Percentiles rank a stretch among this genome's conserved stretches.
Conservation (phyloP, 2,113 vertebrate species). For the Xiphophorus maculatus region DNA sequence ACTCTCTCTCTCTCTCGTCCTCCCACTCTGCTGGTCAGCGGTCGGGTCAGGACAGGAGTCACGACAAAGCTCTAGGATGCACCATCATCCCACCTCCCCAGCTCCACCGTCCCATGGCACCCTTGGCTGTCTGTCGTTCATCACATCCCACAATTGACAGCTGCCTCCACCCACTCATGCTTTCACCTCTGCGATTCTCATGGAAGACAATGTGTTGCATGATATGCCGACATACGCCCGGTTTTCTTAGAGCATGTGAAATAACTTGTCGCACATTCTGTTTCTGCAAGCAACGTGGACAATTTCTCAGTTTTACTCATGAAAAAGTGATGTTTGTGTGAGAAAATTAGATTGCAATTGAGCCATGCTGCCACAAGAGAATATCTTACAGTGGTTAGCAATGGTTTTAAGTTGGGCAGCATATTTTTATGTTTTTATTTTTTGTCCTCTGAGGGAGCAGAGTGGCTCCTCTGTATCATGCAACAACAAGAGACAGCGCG, state of each 20-base stretch:
- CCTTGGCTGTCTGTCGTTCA: slow-evolving; percentile 67
- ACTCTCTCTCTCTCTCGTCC: slow-evolving; percentile 56
- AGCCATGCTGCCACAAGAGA: neutral
- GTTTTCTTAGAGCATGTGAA: neutral
- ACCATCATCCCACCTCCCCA: slow-evolving; percentile 29
- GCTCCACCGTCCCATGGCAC: slow-evolving; percentile 27
- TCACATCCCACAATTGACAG: slow-evolving; percentile 75
- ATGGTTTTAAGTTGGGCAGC: slow-evolving; percentile 1
- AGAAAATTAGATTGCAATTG: slow-evolving; percentile 15
- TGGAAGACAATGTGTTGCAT: slow-evolving; percentile 55
- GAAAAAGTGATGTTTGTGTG: neutral
- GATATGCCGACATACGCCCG: slow-evolving; percentile 13
- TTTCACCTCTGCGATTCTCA: slow-evolving; percentile 66
- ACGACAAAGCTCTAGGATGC: slow-evolving; percentile 55
- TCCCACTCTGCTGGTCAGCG: slow-evolving; percentile 70
- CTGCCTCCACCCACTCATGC: slow-evolving; percentile 66
- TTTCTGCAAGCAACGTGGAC: slow-evolving; percentile 7
- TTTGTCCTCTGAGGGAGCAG: slow-evolving; percentile 8
- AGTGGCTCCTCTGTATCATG: slow-evolving; percentile 23
- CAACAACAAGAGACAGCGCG: slow-evolving; percentile 17
- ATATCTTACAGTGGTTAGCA: neutral
- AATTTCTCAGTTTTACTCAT: neutral
- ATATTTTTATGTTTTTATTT: neutral
- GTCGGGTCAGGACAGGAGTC: slow-evolving; percentile 66
- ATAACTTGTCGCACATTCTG: neutral